Evolutionary conservation across 2,888 invertebrate genomes (phyloP), one percentile per base, ranked within the genome.

Genomic region (Torymus auratus): DNA sequence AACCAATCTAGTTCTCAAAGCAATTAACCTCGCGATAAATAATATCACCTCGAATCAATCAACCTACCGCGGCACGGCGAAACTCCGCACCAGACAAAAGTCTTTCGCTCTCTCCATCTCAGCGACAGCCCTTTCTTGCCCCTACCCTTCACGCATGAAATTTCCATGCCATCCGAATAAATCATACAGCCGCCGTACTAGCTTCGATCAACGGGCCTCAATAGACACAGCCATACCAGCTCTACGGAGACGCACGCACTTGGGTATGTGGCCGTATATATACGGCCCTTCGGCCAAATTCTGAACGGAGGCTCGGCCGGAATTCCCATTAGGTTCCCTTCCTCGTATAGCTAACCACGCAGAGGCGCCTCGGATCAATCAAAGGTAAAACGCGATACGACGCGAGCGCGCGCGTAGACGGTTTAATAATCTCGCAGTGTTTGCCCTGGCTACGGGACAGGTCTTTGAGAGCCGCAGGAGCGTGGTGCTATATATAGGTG

Each of bases 381-480:
- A 88, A 88, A 88, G 87, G 87, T 86, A 85, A 86, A 88, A 86
- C 86, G 86, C 84, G 73, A 28, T 28, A 28, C 11, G 12, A 84
- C 83, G 61, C 20, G 20, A 20, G 20, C 20, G 20, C 20, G 20
- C 56, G 73, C 80, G 80, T 70, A 86, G 87, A 85, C 84, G 86
- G 85, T 86, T 88, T 88, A 89, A 89, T 88, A 88, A 89, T 88
- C 87, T 84, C 86, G 86, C 85, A 84, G 60, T 89, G 89, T 88
- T 89, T 89, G 87, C 88, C 83, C 84, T 84, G 67, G 50, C 20
- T n/a, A 11, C 15, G 20, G 50, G 62, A 15, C 50, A 50, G 52
- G 13, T 62, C 28, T 28, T 28, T 28, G 28, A 28, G 15, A 50
- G 53, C 28, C 10, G 13, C 50, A 3, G 20, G 13, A 20, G 23